Evolutionary conservation across 2,888 invertebrate genomes (phyloP), one percentile per base, ranked within the genome.

Genomic region (Tribolium freemani): DNA sequence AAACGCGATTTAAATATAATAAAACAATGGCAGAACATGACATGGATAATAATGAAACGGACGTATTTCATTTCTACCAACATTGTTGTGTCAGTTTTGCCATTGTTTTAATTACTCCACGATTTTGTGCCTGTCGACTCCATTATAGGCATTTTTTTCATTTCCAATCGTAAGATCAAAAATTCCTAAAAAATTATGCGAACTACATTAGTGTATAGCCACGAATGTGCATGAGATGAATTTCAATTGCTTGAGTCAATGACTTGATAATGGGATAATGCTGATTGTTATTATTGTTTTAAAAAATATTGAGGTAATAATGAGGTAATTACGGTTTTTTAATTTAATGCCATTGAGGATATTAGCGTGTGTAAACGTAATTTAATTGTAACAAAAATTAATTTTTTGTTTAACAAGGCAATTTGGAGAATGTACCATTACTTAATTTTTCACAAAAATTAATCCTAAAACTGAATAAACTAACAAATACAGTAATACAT

Each of bases 1-100:
- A 16, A 58, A 30, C 21, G 26, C 26, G 21, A 61, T 61, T 61
- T 61, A 61, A 61, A 61, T 61, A 56, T 61, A 61, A 61, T 61
- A 13, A n/a, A 11, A 48, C 60, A 61, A 61, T 48, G 11, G 60
- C 13, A 26, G 48, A 58, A 26, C 48, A 21, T n/a, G 46, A 61
- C 60, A 26, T 48, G 60, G 60, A 48, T 61, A 48, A 45, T 16
- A 38, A 38, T 38, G 38, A 38, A 38, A 38, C 38, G 38, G 26
- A 26, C 56, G 38, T 13, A 57, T 57, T 26, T 13, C 38, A 30
- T 58, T 58, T 58, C 58, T 16, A 51, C 21, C 11, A 31, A 26
- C 48, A 61, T 30, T 46, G 46, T 61, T 61, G 30, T 61, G 60
- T 26, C 48, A 48, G 44, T 58, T 58, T 45, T 38, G 10, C 58